Evolutionary conservation across 2,113 vertebrate species (phyloP).

Genomic region (Corapipo altera): DNA sequence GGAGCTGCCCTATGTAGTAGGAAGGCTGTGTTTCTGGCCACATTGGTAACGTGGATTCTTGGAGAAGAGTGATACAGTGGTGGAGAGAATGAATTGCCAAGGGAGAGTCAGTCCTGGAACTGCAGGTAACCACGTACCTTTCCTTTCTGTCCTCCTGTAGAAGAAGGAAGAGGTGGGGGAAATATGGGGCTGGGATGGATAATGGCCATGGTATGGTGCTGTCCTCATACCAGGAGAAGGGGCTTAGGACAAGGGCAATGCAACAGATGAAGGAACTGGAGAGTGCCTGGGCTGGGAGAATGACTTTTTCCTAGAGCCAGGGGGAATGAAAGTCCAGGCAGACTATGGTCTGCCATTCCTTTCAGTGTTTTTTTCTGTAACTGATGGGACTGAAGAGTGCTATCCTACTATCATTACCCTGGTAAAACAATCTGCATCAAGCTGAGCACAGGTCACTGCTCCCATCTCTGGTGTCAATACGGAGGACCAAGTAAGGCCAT

Average conservation of each 20-base stretch:
- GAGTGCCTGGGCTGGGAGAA: not conserved
- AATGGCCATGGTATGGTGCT: not conserved
- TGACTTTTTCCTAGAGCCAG: not conserved
- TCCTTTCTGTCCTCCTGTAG: not conserved
- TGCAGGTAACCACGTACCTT: not conserved
- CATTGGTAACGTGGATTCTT: accelerated
- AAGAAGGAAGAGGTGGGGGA: not conserved
- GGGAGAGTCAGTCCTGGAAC: not conserved
- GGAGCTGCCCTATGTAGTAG: not conserved
- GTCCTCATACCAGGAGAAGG: not conserved
- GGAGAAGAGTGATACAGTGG: not conserved
- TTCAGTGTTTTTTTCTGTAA: not conserved
- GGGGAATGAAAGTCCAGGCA: not conserved
- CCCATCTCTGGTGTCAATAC: not conserved
- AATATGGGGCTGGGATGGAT: not conserved
- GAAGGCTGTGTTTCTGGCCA: not conserved
- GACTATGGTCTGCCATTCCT: not conserved
- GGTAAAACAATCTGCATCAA: not conserved
- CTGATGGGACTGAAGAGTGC: not conserved
- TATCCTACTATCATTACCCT: not conserved
- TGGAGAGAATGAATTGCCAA: not conserved
- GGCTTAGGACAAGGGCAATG: not conserved
- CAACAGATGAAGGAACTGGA: not conserved
- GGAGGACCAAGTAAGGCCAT: not conserved
- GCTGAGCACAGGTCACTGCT: not conserved